Base-by-base conservation (phyloP, 1,140 invertebrate species). In the Berghia stephanieae region DNA sequence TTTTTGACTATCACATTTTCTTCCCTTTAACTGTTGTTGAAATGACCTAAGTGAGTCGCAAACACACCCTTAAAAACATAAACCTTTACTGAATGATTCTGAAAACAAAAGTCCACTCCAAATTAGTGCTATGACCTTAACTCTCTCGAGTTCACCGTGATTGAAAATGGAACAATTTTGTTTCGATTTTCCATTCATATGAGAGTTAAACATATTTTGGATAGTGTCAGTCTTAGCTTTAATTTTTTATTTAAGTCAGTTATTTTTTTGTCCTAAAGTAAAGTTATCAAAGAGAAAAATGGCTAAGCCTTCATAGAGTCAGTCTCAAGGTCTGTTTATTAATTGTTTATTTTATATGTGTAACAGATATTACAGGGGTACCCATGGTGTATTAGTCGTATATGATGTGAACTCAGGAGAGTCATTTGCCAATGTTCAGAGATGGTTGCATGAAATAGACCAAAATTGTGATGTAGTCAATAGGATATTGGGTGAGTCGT, bases 391-490 rank as follows among this genome's bases (percentile, higher is more conserved):
- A 49, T 97, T 99, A 85, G 96, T 99, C 71, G 98, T 99, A 18
- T 99, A 99, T 90, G 98, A 99, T 93, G 98, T 99, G 36, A 97
- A 96, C 67, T 99, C 96, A 90, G 97, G 97, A 38, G 98, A 99
- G 88, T 97, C 97, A 10, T 99, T 99, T 92, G 96, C 96, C 68
- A 99, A 99, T 91, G 97, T 99, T 0, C 98, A 99, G 89, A 91
- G 98, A 88, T 92, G 92, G 92, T 91, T 99, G 43, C 96, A 98
- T 87, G 98, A 99, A 92, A 99, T 99, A 83, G 97, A 99, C 87
- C 96, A 98, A 88, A 99, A 99, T 91, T 99, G 98, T 93, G 98
- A 99, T 92, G 95, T 97, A 86, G 98, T 99, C 74, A 98, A 98
- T 92, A 96, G 96, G 93, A 96, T 99, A 91, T 92, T 99, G 92